Percentiles rank a stretch among this genome's conserved stretches.
Evolutionary conservation across 2,888 invertebrate species (phyloP).

Genomic region (Heliconius sara): DNA sequence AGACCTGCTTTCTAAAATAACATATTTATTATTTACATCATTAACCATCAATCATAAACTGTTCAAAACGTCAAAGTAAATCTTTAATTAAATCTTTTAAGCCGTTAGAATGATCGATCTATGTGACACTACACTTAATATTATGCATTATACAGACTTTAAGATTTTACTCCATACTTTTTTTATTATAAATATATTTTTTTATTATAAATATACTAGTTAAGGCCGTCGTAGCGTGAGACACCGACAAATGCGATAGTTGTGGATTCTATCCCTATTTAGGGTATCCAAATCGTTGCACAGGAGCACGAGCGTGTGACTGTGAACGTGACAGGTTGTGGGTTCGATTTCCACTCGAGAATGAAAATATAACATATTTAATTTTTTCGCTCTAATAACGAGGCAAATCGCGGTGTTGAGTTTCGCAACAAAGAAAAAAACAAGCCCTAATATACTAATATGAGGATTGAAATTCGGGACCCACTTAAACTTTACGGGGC

Average conservation of each 20-base stretch:
- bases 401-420: neutral
- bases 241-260: too few relatives aligned
- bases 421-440: too few relatives aligned
- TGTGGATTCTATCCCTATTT: too few relatives aligned
- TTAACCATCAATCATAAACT: slow-evolving; percentile 17
- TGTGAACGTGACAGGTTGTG: neutral
- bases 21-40: slow-evolving; percentile 1
- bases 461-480: too few relatives aligned
- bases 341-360: neutral
- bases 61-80: slow-evolving; percentile 10
- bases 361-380: neutral
- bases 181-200: neutral
- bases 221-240: neutral
- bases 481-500: too few relatives aligned
- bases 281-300: too few relatives aligned
- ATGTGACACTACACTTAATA: slow-evolving; percentile 6
- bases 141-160: neutral
- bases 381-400: neutral
- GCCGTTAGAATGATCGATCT: slow-evolving; percentile 25
- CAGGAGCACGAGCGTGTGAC: too few relatives aligned
- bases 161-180: neutral
- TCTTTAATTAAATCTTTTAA: slow-evolving; percentile 21
- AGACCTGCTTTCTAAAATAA: slow-evolving; percentile 14
- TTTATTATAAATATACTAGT: neutral
- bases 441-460: too few relatives aligned